Evolutionary conservation across 2,113 vertebrate genomes (phyloP), one percentile per base, ranked within the genome.

Genomic region (Myotis davidii): DNA sequence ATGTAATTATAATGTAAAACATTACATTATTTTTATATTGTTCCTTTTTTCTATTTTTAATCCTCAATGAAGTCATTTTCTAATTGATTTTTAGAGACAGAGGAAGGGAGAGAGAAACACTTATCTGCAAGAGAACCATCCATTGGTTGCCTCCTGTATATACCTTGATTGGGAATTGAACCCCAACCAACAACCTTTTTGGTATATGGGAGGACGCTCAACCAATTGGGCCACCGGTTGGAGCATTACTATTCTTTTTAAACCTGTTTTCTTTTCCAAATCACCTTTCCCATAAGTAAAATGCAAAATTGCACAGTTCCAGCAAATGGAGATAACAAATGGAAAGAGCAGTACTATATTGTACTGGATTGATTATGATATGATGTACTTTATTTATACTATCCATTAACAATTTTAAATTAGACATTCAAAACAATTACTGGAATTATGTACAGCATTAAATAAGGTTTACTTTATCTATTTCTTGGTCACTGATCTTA

Each of bases 371-470:
- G 81, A 90, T 85, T 77, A 34, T 73, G 32, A 94, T 34, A 81
- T 17, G 5, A 61, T 78, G 17, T 23, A 27, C 73, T 95, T 90
- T 85, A 96, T 90, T 96, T 88, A 92, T 90, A 81, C 21, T 73
- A 64, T 10, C 25, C 77, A 90, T 91, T 96, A 97, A 67, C 9
- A 72, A 34, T 61, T 88, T 94, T 73, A 72, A 94, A 78, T 93
- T 95, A 78, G 13, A 61, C 32, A 82, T 48, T 77, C n/a, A 82
- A 82, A 95, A 97, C 67, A 94, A 96, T 96, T 94, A 94, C 85
- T 90, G 20, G 20, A 94, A 88, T 73, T 90, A 94, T 61, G 6
- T 67, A 39, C 5, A 87, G 9, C n/a, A 85, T 92, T 94, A 90
- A 39, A 13, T 17, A 74, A 56, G 45, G 14, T 10, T 94, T 85